Conservation (phyloP, 2,113 vertebrate genomes). For the Lycocorax pyrrhopterus region DNA sequence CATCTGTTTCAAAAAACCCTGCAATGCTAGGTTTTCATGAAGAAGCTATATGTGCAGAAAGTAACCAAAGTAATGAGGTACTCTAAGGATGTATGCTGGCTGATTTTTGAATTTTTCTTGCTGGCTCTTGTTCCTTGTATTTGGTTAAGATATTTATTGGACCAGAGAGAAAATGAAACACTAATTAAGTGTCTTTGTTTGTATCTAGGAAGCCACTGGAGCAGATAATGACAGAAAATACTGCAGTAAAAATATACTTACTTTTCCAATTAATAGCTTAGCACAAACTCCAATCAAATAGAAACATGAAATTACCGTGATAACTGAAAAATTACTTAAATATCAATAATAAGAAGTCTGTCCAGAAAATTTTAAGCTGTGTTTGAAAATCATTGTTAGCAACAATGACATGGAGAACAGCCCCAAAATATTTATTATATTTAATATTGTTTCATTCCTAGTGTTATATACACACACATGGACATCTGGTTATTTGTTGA, state of each 20-base stretch:
- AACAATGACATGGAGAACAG: background rate
- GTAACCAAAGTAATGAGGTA: background rate
- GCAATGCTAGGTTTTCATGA: background rate
- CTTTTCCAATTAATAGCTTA: slow-evolving; percentile 17
- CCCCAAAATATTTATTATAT: background rate
- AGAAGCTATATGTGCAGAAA: background rate
- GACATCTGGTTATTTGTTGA: background rate
- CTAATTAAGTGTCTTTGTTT: slow-evolving; percentile 36
- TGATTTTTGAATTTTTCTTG: background rate
- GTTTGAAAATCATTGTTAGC: background rate
- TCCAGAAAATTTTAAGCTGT: background rate
- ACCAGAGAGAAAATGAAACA: slow-evolving; percentile 7
- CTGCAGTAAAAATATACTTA: background rate
- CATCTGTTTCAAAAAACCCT: background rate
- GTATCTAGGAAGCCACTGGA: background rate
- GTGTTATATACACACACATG: background rate
- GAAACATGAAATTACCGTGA: background rate
- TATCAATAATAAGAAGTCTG: background rate
- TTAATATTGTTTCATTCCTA: background rate
- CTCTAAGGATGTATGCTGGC: background rate
- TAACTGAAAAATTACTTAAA: background rate
- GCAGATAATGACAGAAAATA: slow-evolving; percentile 45
- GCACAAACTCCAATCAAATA: background rate
- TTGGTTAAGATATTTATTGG: slow-evolving; percentile 20
- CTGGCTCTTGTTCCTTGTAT: background rate